phyloP scores from a whole-genome alignment of 2,888 invertebrate genomes.

The Euspilapteryx auroguttella region DNA sequence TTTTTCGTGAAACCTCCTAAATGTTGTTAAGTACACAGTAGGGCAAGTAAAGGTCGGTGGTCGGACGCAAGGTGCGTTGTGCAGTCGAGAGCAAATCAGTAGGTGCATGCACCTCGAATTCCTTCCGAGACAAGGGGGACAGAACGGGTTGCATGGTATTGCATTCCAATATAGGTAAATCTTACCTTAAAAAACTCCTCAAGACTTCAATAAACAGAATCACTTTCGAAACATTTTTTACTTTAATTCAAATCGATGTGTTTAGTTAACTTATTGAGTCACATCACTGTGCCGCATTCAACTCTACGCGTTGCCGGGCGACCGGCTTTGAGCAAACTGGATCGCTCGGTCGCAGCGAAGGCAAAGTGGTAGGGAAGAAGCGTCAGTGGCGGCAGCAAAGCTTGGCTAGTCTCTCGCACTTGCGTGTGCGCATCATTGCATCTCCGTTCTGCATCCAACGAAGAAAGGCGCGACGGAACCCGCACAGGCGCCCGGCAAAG shows the following conservation, averaged over 20 bases:
- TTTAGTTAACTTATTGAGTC: conserved; percentile 38
- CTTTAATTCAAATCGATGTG: too few relatives aligned
- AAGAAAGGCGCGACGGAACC: conserved; percentile 54
- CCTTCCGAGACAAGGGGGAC: conserved; percentile 51
- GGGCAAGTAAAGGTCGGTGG: conserved; percentile 23
- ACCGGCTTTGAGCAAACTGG: conserved; percentile 48
- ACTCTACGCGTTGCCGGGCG: conserved; percentile 30
- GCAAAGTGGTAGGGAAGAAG: too few relatives aligned
- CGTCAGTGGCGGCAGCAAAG: too few relatives aligned
- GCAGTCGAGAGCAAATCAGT: too few relatives aligned
- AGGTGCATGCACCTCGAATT: conserved; percentile 22
- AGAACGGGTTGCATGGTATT: conserved; percentile 45
- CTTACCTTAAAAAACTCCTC: too few relatives aligned
- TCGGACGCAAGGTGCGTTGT: conserved; percentile 49
- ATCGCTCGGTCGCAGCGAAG: too few relatives aligned
- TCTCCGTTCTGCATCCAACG: conserved; percentile 27
- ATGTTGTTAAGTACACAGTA: too few relatives aligned
- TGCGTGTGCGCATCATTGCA: background rate
- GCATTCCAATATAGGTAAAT: too few relatives aligned
- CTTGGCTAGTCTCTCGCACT: conserved; percentile 1
- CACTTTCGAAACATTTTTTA: too few relatives aligned
- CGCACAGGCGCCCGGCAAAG: conserved; percentile 39
- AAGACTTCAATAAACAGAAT: too few relatives aligned
- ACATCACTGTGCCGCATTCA: conserved; percentile 29
- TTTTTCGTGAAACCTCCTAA: too few relatives aligned